Conservation (phyloP, 1,140 invertebrate species). For the Myzus persicae region DNA sequence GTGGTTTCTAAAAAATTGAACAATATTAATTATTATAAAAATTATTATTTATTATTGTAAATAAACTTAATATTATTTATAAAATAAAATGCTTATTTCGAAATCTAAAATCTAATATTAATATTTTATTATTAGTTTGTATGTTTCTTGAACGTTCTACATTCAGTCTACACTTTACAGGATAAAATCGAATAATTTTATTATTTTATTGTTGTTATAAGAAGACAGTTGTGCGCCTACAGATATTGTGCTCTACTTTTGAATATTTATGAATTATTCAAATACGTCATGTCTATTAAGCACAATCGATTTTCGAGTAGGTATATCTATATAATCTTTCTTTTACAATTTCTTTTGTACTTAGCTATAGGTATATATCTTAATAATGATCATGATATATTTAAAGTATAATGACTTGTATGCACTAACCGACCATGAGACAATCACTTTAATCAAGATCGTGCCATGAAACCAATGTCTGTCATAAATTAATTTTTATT, state of each 20-base stretch:
- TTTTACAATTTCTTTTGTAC: constrained; percentile 33
- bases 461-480: constrained; percentile 26
- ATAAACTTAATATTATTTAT: not conserved
- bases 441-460: constrained; percentile 46
- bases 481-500: constrained; percentile 45
- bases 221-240: not conserved
- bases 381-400: constrained; percentile 38
- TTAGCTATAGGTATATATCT: not conserved
- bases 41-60: too few species aligned
- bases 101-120: not conserved
- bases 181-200: not conserved
- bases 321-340: not conserved
- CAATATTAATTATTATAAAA: not conserved
- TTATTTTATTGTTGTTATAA: not conserved
- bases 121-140: not conserved
- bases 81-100: not conserved
- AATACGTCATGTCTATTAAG: not conserved
- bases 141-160: not conserved
- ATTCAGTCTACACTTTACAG: not conserved
- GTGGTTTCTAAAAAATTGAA: not conserved
- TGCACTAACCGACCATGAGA: constrained; percentile 11
- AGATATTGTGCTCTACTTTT: not conserved
- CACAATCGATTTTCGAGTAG: not conserved
- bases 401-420: constrained; percentile 32
- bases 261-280: constrained; percentile 27